Percentiles rank a stretch among this genome's conserved stretches.
phyloP scores from a whole-genome alignment of 2,113 vertebrate species.

The Bujurquina vittata region DNA sequence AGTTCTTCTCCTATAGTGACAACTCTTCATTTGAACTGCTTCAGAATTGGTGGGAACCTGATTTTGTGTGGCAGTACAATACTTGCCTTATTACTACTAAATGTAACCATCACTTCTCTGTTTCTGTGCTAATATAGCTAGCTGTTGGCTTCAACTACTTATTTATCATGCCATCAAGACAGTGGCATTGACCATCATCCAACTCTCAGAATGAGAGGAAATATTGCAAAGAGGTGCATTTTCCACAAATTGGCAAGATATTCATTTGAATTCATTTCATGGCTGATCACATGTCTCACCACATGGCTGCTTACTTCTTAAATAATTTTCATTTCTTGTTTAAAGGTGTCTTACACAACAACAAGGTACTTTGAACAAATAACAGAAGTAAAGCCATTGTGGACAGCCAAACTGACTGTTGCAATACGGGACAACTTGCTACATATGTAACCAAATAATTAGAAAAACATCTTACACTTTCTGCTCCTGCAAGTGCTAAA shows the following conservation, averaged over 20 bases:
- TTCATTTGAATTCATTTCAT: background rate
- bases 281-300: background rate
- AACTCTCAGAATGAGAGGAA: background rate
- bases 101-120: background rate
- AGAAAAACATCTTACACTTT: slow-evolving; percentile 4
- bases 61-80: background rate
- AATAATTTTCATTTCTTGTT: background rate
- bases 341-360: background rate
- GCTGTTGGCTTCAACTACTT: slow-evolving; percentile 1
- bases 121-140: background rate
- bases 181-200: background rate
- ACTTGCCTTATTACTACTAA: background rate
- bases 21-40: background rate
- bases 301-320: background rate
- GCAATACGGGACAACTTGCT: background rate
- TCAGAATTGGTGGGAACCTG: background rate
- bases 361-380: background rate
- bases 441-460: background rate
- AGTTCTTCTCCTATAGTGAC: background rate
- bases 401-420: background rate
- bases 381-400: background rate
- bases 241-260: background rate
- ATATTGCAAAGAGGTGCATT: background rate
- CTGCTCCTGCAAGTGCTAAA: background rate
- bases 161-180: background rate